Conservation (phyloP, 2,888 invertebrate genomes). For the Pasiphila rectangulata region DNA sequence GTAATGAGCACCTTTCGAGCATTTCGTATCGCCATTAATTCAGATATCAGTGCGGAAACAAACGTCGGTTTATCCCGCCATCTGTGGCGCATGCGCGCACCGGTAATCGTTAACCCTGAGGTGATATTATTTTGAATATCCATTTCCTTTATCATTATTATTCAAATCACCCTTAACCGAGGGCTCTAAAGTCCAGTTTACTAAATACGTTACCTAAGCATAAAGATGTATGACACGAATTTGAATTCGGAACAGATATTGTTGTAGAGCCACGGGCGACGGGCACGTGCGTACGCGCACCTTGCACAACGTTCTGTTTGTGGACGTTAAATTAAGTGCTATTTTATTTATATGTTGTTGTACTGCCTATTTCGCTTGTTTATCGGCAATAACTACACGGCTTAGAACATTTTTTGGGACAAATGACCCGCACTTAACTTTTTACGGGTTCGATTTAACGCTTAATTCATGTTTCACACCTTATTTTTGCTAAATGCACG, state of each 20-base stretch:
- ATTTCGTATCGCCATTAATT: conserved; percentile 79
- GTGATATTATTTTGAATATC: conserved; percentile 81
- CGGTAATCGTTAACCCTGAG: conserved; percentile 81
- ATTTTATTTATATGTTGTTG: conserved; percentile 57
- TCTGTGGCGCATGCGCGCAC: conserved; percentile 78
- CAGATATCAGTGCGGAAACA: conserved; percentile 82
- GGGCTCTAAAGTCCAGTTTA: conserved; percentile 69
- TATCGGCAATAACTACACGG: conserved; percentile 35
- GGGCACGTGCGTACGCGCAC: conserved; percentile 77
- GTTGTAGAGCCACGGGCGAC: conserved; percentile 65
- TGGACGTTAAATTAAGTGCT: conserved; percentile 57
- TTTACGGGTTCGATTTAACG: conserved; percentile 31
- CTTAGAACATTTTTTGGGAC: conserved; percentile 34
- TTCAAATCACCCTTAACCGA: conserved; percentile 66
- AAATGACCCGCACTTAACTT: conserved; percentile 33
- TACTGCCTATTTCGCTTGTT: conserved; percentile 42
- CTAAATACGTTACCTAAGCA: conserved; percentile 54
- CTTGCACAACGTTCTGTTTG: conserved; percentile 66
- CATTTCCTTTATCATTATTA: conserved; percentile 75
- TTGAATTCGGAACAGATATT: conserved; percentile 74
- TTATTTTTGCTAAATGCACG: conserved; percentile 28
- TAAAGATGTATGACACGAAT: conserved; percentile 78
- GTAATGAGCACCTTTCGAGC: conserved; percentile 79
- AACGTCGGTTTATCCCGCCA: conserved; percentile 79
- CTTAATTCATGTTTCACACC: conserved; percentile 27